These are phyloP conservation scores for Chlorodrepanis virens DNA, from an alignment of 2,113 vertebrate genomes.

Conservation along the genomic window DNA sequence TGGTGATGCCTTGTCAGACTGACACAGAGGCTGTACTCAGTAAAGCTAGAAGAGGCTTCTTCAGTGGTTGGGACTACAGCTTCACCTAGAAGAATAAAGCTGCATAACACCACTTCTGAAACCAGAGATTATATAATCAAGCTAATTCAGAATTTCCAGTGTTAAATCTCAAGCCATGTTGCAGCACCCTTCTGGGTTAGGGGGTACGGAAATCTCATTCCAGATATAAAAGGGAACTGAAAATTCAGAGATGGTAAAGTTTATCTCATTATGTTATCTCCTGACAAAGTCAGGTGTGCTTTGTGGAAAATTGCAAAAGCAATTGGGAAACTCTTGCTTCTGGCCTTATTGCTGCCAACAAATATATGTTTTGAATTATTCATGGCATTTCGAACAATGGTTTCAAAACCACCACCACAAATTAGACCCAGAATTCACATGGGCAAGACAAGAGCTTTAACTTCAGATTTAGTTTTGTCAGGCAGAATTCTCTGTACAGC, in stretches of 20 bases:
- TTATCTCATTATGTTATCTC: not conserved
- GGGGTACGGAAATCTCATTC: not conserved
- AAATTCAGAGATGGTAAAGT: not conserved
- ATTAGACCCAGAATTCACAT: constrained; percentile 9
- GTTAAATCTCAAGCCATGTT: not conserved
- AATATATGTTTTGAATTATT: constrained; percentile 35
- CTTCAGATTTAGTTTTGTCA: not conserved
- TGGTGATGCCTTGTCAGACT: not conserved
- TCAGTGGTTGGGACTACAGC: not conserved
- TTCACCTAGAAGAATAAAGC: not conserved
- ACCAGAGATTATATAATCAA: not conserved
- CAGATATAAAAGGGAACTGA: not conserved
- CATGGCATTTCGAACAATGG: not conserved
- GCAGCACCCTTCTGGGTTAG: not conserved
- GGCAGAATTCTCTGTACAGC: not conserved
- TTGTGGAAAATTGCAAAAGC: constrained; percentile 3
- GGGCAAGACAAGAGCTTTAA: not conserved
- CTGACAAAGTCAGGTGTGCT: constrained; percentile 5
- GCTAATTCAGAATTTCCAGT: not conserved
- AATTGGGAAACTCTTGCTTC: not conserved
- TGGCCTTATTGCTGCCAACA: not conserved
- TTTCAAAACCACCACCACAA: not conserved
- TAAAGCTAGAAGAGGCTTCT: not conserved
- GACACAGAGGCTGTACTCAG: not conserved
- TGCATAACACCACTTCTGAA: not conserved